Evolutionary conservation across 2,888 invertebrate species (phyloP).

Genomic region (Dicyrtomina minuta): DNA sequence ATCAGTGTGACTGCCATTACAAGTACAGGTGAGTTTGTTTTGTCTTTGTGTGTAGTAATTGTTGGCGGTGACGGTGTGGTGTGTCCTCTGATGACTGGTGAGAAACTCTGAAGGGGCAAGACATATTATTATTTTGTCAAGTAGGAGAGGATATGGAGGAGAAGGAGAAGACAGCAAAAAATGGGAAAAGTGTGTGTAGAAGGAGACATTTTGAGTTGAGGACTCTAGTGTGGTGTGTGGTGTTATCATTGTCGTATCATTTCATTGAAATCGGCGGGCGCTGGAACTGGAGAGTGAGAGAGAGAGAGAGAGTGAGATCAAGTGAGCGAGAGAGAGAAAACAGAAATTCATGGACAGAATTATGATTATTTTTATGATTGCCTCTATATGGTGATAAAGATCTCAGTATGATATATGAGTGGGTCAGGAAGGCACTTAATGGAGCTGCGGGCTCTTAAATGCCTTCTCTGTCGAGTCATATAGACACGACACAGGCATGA

Average conservation of each 20-base stretch:
- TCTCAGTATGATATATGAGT: conserved; percentile 37
- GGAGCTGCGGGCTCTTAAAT: conserved; percentile 33
- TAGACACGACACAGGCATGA: conserved; percentile 25
- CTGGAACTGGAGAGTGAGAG: conserved; percentile 1
- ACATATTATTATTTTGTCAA: not conserved
- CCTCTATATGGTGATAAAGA: conserved; percentile 36
- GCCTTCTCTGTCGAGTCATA: conserved; percentile 25
- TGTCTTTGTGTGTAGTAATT: too few relatives aligned
- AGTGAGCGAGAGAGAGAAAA: conserved; percentile 28
- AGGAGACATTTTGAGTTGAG: conserved; percentile 16
- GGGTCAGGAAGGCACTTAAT: conserved; percentile 35
- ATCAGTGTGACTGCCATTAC: too few relatives aligned
- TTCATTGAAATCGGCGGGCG: not conserved
- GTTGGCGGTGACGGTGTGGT: too few relatives aligned
- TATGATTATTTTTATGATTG: conserved; percentile 38
- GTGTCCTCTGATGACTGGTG: too few relatives aligned
- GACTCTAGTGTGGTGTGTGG: not conserved
- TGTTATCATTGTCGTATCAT: conserved; percentile 4
- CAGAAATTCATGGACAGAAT: conserved; percentile 36
- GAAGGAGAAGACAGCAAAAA: not conserved
- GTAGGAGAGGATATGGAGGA: not conserved
- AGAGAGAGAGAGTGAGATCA: not conserved
- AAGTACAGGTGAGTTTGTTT: too few relatives aligned
- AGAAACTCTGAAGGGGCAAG: too few relatives aligned
- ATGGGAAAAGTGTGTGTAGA: conserved; percentile 10